phyloP scores from a whole-genome alignment of 64 coral and sea anemone species.

The Stylophora pistillata region DNA sequence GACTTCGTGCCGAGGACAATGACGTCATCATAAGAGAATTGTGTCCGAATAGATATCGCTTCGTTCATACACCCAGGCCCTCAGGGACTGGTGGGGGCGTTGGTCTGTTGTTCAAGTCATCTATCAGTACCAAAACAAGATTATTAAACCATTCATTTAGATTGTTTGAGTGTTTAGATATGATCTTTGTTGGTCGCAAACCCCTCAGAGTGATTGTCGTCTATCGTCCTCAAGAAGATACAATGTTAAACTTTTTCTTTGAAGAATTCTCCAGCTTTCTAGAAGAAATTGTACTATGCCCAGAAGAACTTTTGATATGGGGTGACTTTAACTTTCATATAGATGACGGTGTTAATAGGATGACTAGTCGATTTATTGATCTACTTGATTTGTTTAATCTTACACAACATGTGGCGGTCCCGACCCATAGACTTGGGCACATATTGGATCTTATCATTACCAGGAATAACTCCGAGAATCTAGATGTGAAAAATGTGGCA shows the following conservation, averaged over 20 bases:
- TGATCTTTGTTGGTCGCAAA: conserved; percentile 43
- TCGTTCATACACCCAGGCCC: conserved; percentile 21
- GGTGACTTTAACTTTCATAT: conserved; percentile 39
- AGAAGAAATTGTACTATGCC: conserved; percentile 24
- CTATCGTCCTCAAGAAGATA: conserved; percentile 7
- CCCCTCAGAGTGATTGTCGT: conserved; percentile 29
- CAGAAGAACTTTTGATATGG: conserved; percentile 27
- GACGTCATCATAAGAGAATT: conserved; percentile 43
- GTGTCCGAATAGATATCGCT: conserved; percentile 40
- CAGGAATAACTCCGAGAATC: no score
- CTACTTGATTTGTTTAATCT: conserved; percentile 8
- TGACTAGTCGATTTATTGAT: conserved; percentile 1
- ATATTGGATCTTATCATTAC: conserved; percentile 10
- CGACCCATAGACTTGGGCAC: neutral
- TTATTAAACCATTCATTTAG: conserved; percentile 31
- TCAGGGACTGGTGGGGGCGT: conserved; percentile 15
- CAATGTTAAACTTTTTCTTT: neutral
- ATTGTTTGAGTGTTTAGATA: conserved; percentile 29
- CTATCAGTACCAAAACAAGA: conserved; percentile 32
- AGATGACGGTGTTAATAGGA: conserved; percentile 8
- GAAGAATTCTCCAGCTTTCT: conserved; percentile 36
- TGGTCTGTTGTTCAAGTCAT: conserved; percentile 44
- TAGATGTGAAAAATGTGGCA: no score
- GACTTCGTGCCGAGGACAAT: conserved; percentile 10
- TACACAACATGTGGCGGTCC: neutral